Percentiles rank a stretch among this genome's conserved stretches.
phyloP scores from a whole-genome alignment of 2,888 invertebrate genomes.

The Villa cingulata region DNA sequence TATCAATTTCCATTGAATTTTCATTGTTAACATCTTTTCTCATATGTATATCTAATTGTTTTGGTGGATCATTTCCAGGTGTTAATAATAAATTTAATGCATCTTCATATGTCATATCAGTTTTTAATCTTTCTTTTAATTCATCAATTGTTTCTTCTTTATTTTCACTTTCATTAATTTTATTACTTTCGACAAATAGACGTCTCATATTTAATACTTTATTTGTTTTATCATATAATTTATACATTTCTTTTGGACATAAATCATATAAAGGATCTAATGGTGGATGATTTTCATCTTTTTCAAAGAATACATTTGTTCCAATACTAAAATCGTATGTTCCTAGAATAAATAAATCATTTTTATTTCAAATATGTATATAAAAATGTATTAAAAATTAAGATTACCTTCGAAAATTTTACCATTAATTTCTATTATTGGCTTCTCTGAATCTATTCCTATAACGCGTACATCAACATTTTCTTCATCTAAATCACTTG shows the following conservation, averaged over 20 bases:
- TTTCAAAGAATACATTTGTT: slow-evolving; percentile 60
- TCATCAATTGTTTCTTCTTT: slow-evolving; percentile 8
- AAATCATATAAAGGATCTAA: slow-evolving; percentile 44
- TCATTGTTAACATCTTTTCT: neutral
- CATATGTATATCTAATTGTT: neutral
- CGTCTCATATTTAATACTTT: slow-evolving; percentile 54
- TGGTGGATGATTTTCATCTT: slow-evolving; percentile 37
- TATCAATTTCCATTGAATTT: neutral
- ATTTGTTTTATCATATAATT: slow-evolving; percentile 48
- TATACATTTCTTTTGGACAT: slow-evolving; percentile 39
- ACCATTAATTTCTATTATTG: slow-evolving; percentile 54
- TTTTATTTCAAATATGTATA: neutral
- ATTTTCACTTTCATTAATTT: neutral
- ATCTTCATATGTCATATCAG: slow-evolving; percentile 27
- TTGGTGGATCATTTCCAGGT: slow-evolving; percentile 14
- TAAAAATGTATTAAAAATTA: neutral
- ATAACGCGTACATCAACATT: slow-evolving; percentile 37
- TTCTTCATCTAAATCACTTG: slow-evolving; percentile 23
- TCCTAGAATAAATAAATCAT: slow-evolving; percentile 37
- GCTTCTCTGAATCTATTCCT: slow-evolving; percentile 47
- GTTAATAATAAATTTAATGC: slow-evolving; percentile 26
- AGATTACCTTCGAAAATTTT: slow-evolving; percentile 45
- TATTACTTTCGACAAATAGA: slow-evolving; percentile 41
- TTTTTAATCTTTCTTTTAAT: slow-evolving; percentile 14
- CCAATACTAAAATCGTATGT: slow-evolving; percentile 54